Conservation (phyloP, 2,888 invertebrate species). For the Leptura quadrifasciata region DNA sequence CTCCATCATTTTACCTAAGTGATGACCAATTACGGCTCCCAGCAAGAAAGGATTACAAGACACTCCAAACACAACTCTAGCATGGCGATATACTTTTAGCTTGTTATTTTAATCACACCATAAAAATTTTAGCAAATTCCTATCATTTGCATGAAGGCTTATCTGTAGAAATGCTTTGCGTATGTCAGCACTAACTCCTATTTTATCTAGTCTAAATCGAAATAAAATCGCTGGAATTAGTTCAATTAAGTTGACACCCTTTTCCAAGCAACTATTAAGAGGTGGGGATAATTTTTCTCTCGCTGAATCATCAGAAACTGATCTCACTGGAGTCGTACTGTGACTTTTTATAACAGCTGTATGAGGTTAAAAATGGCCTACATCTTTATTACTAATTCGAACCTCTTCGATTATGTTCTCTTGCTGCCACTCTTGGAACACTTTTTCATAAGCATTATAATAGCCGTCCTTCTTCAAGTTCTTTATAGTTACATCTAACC, state of each 20-base stretch:
- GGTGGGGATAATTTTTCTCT: neutral
- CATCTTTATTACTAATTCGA: too few relatives aligned
- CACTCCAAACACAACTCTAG: slow-evolving; percentile 43
- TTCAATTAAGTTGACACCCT: slow-evolving; percentile 48
- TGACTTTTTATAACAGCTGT: neutral
- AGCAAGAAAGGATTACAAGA: slow-evolving; percentile 44
- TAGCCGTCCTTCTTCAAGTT: neutral
- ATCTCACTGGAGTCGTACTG: neutral
- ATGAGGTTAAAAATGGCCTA: too few relatives aligned
- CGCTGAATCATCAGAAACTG: neutral
- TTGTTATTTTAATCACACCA: slow-evolving; percentile 28
- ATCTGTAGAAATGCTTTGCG: slow-evolving; percentile 49
- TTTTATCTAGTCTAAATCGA: slow-evolving; percentile 38
- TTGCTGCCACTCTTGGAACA: neutral
- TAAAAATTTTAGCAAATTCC: slow-evolving; percentile 35
- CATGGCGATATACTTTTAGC: slow-evolving; percentile 37
- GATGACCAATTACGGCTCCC: slow-evolving; percentile 41
- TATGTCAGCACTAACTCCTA: slow-evolving; percentile 50
- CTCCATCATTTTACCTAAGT: slow-evolving; percentile 3
- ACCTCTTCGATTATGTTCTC: too few relatives aligned
- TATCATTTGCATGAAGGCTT: slow-evolving; percentile 27
- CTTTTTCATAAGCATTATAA: neutral
- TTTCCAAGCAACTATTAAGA: slow-evolving; percentile 40
- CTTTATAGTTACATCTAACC: neutral
- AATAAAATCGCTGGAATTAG: slow-evolving; percentile 46